Evolutionary conservation across 2,113 vertebrate species (phyloP), one percentile per base, ranked within the genome.

Genomic region (Xenopus laevis): DNA sequence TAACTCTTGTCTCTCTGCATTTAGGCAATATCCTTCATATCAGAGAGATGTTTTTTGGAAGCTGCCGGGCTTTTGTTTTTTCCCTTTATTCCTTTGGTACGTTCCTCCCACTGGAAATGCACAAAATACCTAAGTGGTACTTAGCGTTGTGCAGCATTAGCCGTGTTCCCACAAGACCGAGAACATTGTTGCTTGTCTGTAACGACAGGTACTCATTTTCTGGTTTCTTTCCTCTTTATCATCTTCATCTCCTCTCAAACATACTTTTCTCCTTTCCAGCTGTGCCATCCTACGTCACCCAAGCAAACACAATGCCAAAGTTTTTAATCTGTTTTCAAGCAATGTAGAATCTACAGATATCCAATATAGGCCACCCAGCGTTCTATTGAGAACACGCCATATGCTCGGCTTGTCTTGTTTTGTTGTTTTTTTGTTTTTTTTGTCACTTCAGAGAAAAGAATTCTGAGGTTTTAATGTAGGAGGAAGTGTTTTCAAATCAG

Each of bases 221-320:
- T 4, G 59, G 17, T 5, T 40, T 4, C 33, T 40, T 71, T 78
- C 55, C 16, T 74, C 74, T 72, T 17, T 55, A 10, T 79, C 66
- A 40, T 40, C 33, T 40, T 40, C 33, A 40, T 10, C 47, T 16
- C 15, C 47, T 21, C 21, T 61, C 20, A 7, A 12, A 21, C 59
- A 61, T 60, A 17, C 17, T 4, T 12, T 52, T 6, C 15, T 13
- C 17, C 3, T n/a, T 52, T 7, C 52, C n/a, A 6, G 60, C 62
- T 76, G 23, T 57, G 47, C 61, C 71, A n/a, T 21, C 33, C 73
- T 47, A 52, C 71, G 74, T n/a, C 60, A 73, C 50, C 71, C 80
- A 73, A 78, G 23, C 17, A 30, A 47, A 60, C 61, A 30, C 70
- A 68, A 71, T 78, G 59, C 79, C 83, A 75, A n/a, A 80, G 47